phyloP scores from a whole-genome alignment of 2,888 invertebrate species.

The Eremobia ochroleuca region DNA sequence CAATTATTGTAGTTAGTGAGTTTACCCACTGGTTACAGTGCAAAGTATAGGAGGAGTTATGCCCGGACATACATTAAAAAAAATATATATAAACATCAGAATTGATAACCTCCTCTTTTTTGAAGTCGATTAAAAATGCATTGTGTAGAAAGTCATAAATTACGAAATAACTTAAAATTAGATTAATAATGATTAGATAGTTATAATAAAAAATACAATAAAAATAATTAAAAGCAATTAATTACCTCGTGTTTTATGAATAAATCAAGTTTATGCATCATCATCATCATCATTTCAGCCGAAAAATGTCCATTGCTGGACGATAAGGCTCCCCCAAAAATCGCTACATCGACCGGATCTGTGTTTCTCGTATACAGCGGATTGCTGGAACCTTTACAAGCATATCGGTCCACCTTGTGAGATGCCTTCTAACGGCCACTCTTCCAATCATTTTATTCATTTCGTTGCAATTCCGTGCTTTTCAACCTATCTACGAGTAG shows the following conservation, averaged over 20 bases:
- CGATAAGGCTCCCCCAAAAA: neutral
- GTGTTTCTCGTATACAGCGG: neutral
- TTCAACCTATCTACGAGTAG: neutral
- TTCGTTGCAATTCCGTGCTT: neutral
- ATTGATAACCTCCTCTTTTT: no score
- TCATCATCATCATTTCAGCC: neutral
- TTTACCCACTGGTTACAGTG: conserved; percentile 20
- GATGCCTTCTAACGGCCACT: neutral
- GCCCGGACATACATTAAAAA: no score
- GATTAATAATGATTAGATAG: no score
- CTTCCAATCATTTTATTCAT: neutral
- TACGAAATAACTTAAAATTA: no score
- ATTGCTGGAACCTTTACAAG: neutral
- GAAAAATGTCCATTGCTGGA: neutral
- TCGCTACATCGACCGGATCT: neutral
- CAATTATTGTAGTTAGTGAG: conserved; percentile 8
- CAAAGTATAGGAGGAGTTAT: no score
- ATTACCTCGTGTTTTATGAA: neutral
- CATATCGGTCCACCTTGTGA: neutral
- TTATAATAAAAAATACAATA: no score
- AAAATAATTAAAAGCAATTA: neutral
- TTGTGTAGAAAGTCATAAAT: no score
- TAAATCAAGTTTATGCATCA: neutral
- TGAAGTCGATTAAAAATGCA: no score
- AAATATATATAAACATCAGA: no score